Percentiles rank a stretch among this genome's conserved stretches.
Conservation (phyloP, 1,140 invertebrate genomes). For the Achatina immaculata region DNA sequence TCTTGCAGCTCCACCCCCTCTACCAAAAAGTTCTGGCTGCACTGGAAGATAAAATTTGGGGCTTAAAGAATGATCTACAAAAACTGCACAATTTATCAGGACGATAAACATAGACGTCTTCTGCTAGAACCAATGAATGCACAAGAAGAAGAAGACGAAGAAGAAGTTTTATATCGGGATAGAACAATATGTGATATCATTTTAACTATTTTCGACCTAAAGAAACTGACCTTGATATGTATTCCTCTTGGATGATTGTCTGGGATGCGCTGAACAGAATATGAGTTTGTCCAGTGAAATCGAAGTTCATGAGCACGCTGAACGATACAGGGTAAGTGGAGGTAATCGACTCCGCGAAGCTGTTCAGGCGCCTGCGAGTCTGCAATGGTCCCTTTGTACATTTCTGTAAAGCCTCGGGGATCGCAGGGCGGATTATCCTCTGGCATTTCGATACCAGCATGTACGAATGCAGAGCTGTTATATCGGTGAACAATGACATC, state of each 20-base stretch:
- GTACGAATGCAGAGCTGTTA: background rate
- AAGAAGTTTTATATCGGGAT: too few relatives aligned
- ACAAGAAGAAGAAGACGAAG: too few relatives aligned
- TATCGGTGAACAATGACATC: background rate
- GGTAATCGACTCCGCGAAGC: constrained; percentile 18
- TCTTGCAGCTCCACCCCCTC: too few relatives aligned
- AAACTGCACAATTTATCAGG: too few relatives aligned
- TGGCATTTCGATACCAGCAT: background rate
- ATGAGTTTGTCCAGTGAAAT: constrained; percentile 64
- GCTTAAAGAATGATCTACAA: too few relatives aligned
- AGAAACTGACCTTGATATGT: background rate
- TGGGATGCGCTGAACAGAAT: constrained; percentile 73
- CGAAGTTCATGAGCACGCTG: constrained; percentile 72
- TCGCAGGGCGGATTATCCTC: background rate
- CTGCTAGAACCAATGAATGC: too few relatives aligned
- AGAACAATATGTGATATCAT: too few relatives aligned
- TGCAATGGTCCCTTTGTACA: constrained; percentile 28
- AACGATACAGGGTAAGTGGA: constrained; percentile 67
- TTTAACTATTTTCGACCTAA: too few relatives aligned
- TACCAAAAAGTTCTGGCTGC: too few relatives aligned
- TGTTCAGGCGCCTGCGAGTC: background rate
- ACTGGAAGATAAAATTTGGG: too few relatives aligned
- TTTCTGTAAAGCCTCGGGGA: background rate
- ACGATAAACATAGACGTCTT: too few relatives aligned
- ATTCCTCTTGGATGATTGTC: background rate